Conservation (phyloP, 37 sponge, comb jelly and placozoan species). For the Chondrosia reniformis region DNA sequence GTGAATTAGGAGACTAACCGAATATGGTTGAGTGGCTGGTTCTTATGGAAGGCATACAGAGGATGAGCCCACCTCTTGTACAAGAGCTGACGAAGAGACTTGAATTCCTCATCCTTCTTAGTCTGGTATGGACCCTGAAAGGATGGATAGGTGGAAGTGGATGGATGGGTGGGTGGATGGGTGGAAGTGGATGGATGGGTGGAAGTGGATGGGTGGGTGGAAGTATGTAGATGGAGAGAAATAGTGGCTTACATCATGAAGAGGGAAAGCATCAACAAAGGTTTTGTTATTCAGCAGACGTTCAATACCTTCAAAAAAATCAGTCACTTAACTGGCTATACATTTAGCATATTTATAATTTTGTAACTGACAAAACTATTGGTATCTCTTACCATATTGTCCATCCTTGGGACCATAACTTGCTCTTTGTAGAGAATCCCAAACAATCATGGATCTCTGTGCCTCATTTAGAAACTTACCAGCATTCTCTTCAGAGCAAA, state of each 20-base stretch:
- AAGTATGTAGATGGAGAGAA: neutral
- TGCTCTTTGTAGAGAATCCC: conserved; percentile 45
- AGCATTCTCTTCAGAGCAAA: conserved; percentile 37
- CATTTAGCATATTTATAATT: neutral
- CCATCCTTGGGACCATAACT: conserved; percentile 58
- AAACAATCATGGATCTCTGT: conserved; percentile 75
- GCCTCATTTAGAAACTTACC: conserved; percentile 80
- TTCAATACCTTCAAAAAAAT: conserved; percentile 39
- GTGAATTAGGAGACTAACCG: too few species aligned
- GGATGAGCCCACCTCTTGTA: conserved; percentile 57
- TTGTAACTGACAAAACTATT: neutral
- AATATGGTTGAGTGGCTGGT: conserved; percentile 75
- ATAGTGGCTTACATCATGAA: conserved; percentile 64
- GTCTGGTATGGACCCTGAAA: conserved; percentile 7
- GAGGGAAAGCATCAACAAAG: conserved; percentile 70
- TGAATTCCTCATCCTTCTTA: conserved; percentile 2
- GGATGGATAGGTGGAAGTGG: neutral
- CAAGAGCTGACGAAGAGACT: conserved; percentile 56
- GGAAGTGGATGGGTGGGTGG: neutral
- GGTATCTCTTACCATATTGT: conserved; percentile 37
- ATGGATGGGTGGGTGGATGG: neutral
- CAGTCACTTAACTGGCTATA: neutral
- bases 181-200: neutral
- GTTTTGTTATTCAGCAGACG: conserved; percentile 59
- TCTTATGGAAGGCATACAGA: conserved; percentile 68